Conservation (phyloP, 2,113 vertebrate genomes). For the Tenrec ecaudatus region DNA sequence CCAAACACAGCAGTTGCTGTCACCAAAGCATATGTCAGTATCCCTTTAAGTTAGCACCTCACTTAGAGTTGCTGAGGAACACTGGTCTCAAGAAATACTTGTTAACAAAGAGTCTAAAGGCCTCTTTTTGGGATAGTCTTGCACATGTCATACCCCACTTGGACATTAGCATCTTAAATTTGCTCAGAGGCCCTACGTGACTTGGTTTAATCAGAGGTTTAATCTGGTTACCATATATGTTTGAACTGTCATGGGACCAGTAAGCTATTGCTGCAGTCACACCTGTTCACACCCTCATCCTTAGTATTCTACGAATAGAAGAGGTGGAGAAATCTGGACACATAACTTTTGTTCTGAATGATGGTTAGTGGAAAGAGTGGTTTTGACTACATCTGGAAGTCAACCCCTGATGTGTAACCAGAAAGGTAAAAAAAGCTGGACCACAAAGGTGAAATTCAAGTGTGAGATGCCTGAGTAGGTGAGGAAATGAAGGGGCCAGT, state of each 20-base stretch:
- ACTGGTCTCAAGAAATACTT: background rate
- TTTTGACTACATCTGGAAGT: background rate
- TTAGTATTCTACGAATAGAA: background rate
- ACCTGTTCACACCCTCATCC: background rate
- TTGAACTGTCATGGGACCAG: background rate
- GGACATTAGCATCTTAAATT: background rate
- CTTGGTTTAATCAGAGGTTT: background rate
- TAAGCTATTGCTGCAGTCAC: background rate
- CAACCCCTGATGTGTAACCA: background rate
- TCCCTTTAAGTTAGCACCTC: background rate
- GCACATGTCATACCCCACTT: background rate
- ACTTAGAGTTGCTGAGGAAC: background rate
- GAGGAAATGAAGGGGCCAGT: background rate
- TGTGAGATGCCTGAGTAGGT: background rate
- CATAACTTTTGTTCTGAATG: conserved; percentile 16
- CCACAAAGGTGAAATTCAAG: background rate
- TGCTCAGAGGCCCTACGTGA: background rate
- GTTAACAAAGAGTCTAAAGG: background rate
- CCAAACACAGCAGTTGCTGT: background rate
- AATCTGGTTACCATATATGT: background rate
- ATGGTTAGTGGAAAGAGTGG: background rate
- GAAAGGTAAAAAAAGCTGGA: background rate
- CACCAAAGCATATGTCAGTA: background rate
- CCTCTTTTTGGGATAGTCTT: background rate
- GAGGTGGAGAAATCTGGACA: background rate